Evolutionary conservation across 1,140 invertebrate genomes (phyloP), one percentile per base, ranked within the genome.

Genomic region (Lithobius niger): DNA sequence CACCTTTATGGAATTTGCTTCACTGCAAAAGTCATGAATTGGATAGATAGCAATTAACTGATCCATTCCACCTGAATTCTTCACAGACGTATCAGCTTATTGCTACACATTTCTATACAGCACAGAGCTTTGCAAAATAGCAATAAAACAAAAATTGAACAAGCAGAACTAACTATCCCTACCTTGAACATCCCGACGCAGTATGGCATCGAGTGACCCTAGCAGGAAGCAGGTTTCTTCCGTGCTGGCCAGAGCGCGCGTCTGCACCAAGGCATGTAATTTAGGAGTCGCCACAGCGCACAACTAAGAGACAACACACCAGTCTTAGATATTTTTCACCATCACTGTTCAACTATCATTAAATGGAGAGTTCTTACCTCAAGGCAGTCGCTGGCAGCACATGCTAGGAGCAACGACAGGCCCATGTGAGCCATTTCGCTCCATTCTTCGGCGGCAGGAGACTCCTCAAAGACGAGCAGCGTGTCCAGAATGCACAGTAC

Each of bases 201-300:
- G 60, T 18, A 70, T 64, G 18, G 57, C 56, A 52, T 71, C 63
- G 0, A 73, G 57, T 52, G 62, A 61, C 3, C 63, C 64, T 45
- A 80, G 65, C 0, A 80, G 61, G 61, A 73, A 80, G 1, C 74
- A 74, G 0, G 75, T 69, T 64, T 80, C 78, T 27, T 74, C 72
- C 2, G 72, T 66, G 61, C 74, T 75, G 50, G 71, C 71, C 16
- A 74, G 70, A 45, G 69, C 65, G 48, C 77, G 69, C 47, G 74
- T 78, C 61, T 80, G 78, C 13, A 81, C 65, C 48, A 80, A 67
- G 18, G 72, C 71, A 64, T 80, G 77, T n/a, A 81, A 66, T 56
- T 77, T 76, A 2, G 77, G 77, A 1, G 78, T 76, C 1, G 77
- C 77, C 67, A 78, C 76, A 19, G 77, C 76, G 64, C 77, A 79